A percentile compares a stretch with the other conserved stretches of the same genome.
phyloP scores from a whole-genome alignment of 1,140 invertebrate species.

The Phthorimaea operculella region DNA sequence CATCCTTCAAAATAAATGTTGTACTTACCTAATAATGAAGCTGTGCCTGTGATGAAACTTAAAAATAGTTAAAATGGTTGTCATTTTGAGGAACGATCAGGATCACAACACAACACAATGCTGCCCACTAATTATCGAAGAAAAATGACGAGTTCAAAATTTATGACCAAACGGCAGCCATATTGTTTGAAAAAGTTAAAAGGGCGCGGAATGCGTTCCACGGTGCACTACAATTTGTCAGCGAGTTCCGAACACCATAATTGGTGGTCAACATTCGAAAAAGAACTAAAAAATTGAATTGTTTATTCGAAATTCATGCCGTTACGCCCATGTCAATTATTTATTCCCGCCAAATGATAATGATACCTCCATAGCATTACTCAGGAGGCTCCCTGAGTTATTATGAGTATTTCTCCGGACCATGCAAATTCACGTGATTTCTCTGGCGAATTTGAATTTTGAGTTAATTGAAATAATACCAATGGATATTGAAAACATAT shows the following conservation, averaged over 20 bases:
- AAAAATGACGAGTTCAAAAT: neutral
- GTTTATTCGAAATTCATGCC: constrained; percentile 36
- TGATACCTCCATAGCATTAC: neutral
- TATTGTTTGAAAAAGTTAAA: constrained; percentile 25
- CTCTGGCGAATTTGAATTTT: too few species aligned
- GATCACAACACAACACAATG: too few species aligned
- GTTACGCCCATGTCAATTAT: constrained; percentile 23
- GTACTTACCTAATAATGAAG: too few species aligned
- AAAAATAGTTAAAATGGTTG: too few species aligned
- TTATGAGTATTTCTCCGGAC: too few species aligned
- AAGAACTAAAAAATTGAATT: constrained; percentile 25
- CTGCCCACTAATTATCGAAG: neutral
- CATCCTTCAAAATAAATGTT: too few species aligned
- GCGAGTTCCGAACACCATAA: constrained; percentile 40
- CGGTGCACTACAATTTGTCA: constrained; percentile 46
- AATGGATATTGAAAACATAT: too few species aligned
- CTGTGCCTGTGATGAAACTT: too few species aligned
- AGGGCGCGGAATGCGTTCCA: constrained; percentile 24
- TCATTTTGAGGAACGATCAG: too few species aligned
- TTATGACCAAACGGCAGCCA: constrained; percentile 26
- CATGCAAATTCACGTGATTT: too few species aligned
- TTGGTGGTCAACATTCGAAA: constrained; percentile 45
- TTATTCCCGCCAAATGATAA: neutral
- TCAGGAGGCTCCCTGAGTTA: too few species aligned
- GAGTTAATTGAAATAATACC: too few species aligned